Percentiles rank a stretch among this genome's conserved stretches.
These are phyloP conservation scores for Tarsius wallacei DNA, from an alignment of 2,797 vertebrate species.

Conservation along the genomic window DNA sequence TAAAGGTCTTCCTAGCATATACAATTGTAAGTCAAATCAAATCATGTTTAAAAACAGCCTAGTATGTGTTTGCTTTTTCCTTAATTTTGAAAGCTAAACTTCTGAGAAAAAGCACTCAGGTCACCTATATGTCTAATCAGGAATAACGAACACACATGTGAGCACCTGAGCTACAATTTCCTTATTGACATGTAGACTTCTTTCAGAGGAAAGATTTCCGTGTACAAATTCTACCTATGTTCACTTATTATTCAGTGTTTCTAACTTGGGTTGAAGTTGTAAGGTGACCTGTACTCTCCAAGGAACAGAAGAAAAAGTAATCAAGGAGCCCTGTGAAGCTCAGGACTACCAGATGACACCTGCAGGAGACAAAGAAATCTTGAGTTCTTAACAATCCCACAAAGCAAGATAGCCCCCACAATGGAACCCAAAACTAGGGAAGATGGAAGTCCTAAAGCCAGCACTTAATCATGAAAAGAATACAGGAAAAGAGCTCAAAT, in stretches of 20 bases:
- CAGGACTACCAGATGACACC: not conserved
- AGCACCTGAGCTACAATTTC: not conserved
- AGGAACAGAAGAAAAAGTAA: not conserved
- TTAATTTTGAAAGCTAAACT: conserved; percentile 15
- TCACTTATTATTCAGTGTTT: not conserved
- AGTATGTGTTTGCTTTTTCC: not conserved
- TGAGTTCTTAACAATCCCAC: not conserved
- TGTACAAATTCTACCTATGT: not conserved
- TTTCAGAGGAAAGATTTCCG: not conserved
- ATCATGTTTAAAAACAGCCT: not conserved
- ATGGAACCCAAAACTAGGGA: not conserved
- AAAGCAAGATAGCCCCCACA: not conserved
- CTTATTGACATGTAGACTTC: not conserved
- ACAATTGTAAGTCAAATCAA: conserved; percentile 49
- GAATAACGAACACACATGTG: not conserved
- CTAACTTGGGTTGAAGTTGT: not conserved
- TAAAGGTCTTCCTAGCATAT: conserved; percentile 29
- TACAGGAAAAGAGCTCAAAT: not conserved
- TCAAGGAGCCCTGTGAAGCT: not conserved
- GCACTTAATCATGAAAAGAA: not conserved
- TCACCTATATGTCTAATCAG: not conserved
- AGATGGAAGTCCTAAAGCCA: not conserved
- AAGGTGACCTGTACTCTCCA: not conserved
- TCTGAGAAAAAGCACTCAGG: not conserved
- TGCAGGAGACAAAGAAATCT: not conserved